phyloP scores from a whole-genome alignment of 2,888 invertebrate species.

The Scaptomyza reducta region DNA sequence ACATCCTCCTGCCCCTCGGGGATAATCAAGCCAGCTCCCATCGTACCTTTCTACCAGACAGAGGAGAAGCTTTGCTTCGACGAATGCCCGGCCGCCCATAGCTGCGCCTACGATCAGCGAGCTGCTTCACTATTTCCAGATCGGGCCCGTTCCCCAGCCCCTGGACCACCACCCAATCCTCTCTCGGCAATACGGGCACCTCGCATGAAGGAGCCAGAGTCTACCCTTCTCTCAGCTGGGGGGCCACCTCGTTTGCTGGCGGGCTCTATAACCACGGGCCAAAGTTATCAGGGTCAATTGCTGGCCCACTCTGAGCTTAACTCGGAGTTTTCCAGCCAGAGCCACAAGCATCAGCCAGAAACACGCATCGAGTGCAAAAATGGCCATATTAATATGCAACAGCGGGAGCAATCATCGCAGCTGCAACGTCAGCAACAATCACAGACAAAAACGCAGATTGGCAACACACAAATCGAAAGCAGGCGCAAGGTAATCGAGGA shows the following conservation, averaged over 20 bases:
- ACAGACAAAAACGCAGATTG: conserved; percentile 85
- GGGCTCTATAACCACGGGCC: conserved; percentile 84
- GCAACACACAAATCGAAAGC: conserved; percentile 87
- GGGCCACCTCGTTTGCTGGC: conserved; percentile 76
- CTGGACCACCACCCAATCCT: conserved; percentile 89
- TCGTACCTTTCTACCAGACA: conserved; percentile 90
- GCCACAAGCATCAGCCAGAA: conserved; percentile 85
- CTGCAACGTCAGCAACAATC: conserved; percentile 83
- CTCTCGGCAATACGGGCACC: conserved; percentile 87
- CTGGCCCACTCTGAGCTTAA: conserved; percentile 84
- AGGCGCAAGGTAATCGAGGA: conserved; percentile 88
- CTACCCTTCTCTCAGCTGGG: conserved; percentile 51
- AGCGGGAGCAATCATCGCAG: conserved; percentile 84
- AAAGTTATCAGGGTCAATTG: conserved; percentile 83
- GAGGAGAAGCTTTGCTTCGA: conserved; percentile 89
- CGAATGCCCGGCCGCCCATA: conserved; percentile 87
- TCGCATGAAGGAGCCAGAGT: conserved; percentile 85
- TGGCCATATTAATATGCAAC: conserved; percentile 85
- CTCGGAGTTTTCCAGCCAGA: conserved; percentile 84
- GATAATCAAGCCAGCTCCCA: conserved; percentile 89
- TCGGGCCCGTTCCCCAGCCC: conserved; percentile 89
- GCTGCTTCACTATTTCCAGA: conserved; percentile 89
- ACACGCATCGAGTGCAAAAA: conserved; percentile 85
- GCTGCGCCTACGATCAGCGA: conserved; percentile 87
- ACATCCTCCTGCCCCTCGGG: conserved; percentile 87